Percentiles rank a stretch among this genome's conserved stretches.
Evolutionary conservation across 2,888 invertebrate genomes (phyloP).

Genomic region (Spilarctia lutea): DNA sequence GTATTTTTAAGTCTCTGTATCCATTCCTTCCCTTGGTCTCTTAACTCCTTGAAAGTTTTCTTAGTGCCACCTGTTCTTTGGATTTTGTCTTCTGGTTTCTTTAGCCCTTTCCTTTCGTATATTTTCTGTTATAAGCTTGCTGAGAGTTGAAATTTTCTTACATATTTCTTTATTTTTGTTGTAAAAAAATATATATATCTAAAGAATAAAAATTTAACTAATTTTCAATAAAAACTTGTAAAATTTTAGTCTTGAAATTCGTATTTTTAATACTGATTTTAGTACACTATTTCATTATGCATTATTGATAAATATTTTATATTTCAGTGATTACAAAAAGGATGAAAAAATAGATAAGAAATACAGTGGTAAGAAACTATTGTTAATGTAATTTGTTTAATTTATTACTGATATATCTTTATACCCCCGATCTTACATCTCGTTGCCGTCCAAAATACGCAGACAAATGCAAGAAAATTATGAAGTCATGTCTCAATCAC

Average conservation of each 20-base stretch:
- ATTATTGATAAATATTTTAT: slow-evolving; percentile 23
- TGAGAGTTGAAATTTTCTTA: no score
- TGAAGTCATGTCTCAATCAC: slow-evolving; percentile 79
- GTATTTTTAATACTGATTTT: neutral
- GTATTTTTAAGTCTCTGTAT: no score
- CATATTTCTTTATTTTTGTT: no score
- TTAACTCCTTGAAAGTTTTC: no score
- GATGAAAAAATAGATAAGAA: slow-evolving; percentile 76
- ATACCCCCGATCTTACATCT: slow-evolving; percentile 31
- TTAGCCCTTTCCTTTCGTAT: no score
- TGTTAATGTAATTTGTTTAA: slow-evolving; percentile 9
- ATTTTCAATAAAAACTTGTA: neutral
- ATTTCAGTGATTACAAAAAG: slow-evolving; percentile 70
- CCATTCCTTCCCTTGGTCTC: no score
- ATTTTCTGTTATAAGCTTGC: no score
- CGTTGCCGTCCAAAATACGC: slow-evolving; percentile 49
- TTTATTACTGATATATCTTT: slow-evolving; percentile 26
- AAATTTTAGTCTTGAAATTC: neutral
- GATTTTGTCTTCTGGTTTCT: no score
- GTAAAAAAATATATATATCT: no score
- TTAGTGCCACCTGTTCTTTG: no score
- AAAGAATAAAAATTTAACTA: neutral
- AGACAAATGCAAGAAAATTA: slow-evolving; percentile 81
- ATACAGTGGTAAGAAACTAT: slow-evolving; percentile 71
- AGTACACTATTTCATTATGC: neutral